A percentile compares a stretch with the other conserved stretches of the same genome.
These are phyloP conservation scores for Siderastrea radians DNA, from an alignment of 92 coral and sea anemone genomes.

Conservation along the genomic window DNA sequence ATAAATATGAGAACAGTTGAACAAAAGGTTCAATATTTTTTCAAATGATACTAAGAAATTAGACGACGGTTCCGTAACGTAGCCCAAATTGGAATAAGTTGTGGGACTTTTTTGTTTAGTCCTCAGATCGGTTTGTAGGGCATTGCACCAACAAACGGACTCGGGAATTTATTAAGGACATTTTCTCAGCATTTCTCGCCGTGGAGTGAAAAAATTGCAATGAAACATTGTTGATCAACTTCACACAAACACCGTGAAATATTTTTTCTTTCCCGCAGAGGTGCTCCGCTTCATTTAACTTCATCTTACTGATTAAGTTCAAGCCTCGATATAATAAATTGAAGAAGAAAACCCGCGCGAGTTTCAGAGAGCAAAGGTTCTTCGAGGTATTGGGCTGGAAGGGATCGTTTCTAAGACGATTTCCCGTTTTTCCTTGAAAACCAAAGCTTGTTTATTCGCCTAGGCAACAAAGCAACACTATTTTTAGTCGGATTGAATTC, in stretches of 20 bases:
- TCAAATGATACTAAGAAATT: conserved; percentile 23
- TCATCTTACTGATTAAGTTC: conserved; percentile 55
- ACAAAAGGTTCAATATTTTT: conserved; percentile 37
- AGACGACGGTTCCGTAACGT: conserved; percentile 7
- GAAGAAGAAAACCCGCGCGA: conserved; percentile 41
- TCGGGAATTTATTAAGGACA: background rate
- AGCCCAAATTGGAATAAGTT: background rate
- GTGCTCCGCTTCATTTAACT: conserved; percentile 39
- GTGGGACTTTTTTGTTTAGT: background rate
- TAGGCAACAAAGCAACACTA: conserved; percentile 2
- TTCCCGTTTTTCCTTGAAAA: background rate
- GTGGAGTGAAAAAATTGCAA: conserved; percentile 7
- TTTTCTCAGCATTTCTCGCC: conserved; percentile 12
- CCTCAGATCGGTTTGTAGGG: background rate
- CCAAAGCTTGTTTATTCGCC: conserved; percentile 5
- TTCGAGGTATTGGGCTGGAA: background rate
- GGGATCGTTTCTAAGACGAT: background rate
- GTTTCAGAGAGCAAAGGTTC: conserved; percentile 31
- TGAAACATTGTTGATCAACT: conserved; percentile 57
- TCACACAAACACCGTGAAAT: conserved; percentile 50
- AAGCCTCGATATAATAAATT: conserved; percentile 47
- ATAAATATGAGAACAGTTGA: conserved; percentile 55
- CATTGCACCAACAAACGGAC: background rate
- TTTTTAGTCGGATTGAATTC: conserved; percentile 7
- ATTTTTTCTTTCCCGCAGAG: conserved; percentile 55